Evolutionary conservation across 1,140 invertebrate genomes (phyloP).

Genomic region (Zaprionus africanus): DNA sequence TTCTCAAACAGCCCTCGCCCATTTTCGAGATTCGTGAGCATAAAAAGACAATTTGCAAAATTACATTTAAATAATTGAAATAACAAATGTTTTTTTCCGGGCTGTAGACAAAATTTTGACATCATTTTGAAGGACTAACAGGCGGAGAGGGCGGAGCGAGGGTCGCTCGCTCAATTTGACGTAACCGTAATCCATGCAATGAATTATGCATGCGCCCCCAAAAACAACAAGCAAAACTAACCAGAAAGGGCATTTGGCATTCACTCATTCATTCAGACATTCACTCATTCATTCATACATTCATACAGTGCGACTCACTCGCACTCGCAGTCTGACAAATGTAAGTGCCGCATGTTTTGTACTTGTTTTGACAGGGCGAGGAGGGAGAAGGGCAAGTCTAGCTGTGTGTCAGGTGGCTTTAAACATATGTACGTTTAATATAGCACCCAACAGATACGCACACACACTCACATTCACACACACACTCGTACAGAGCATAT

Average conservation of each 20-base stretch:
- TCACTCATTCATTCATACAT: constrained; percentile 33
- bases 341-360: constrained; percentile 62
- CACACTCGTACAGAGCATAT: constrained; percentile 18
- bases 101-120: constrained; percentile 68
- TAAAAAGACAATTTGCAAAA: constrained; percentile 62
- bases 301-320: constrained; percentile 6
- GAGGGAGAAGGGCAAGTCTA: background rate
- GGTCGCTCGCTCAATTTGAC: constrained; percentile 69
- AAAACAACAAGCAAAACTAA: constrained; percentile 66
- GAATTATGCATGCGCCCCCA: constrained; percentile 68
- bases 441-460: constrained; percentile 58
- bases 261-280: constrained; percentile 23
- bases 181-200: constrained; percentile 61
- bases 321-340: constrained; percentile 45
- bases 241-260: constrained; percentile 18
- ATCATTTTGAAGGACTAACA: constrained; percentile 66
- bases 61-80: constrained; percentile 81
- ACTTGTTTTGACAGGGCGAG: constrained; percentile 57
- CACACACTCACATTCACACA: constrained; percentile 38
- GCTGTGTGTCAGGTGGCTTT: constrained; percentile 39
- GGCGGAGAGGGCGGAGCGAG: background rate
- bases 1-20: constrained; percentile 11
- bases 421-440: constrained; percentile 80
- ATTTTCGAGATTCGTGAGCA: constrained; percentile 10
- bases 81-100: constrained; percentile 72